These are phyloP conservation scores for Mactra quadrangularis DNA, from an alignment of 1,140 invertebrate species.

Conservation along the genomic window DNA sequence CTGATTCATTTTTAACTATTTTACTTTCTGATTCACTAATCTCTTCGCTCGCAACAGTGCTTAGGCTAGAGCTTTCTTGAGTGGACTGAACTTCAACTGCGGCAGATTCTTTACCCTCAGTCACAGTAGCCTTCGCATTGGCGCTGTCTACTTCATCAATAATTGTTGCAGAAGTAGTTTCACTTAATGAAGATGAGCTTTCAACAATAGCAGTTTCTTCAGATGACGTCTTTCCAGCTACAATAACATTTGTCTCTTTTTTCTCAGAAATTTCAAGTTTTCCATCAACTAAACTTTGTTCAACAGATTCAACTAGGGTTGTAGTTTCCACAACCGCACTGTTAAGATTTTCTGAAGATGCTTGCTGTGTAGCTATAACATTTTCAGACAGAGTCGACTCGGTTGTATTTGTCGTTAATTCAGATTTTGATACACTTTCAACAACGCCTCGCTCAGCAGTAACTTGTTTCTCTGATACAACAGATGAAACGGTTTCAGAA, in stretches of 20 bases:
- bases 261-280: not conserved
- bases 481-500: not conserved
- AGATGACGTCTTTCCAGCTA: not conserved
- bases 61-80: not conserved
- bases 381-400: not conserved
- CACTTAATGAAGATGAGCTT: not conserved
- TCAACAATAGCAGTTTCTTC: not conserved
- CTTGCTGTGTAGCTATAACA: not conserved
- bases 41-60: not conserved
- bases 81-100: not conserved
- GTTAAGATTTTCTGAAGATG: too few species aligned
- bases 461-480: not conserved
- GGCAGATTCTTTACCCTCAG: constrained; percentile 1
- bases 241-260: not conserved
- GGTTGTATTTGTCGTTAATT: not conserved
- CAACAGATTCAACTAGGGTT: not conserved
- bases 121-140: not conserved
- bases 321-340: not conserved
- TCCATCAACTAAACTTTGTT: not conserved
- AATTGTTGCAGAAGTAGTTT: constrained; percentile 14
- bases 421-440: not conserved
- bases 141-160: not conserved
- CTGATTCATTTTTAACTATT: not conserved
- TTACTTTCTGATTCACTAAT: not conserved
- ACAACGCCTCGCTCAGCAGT: not conserved